Evolutionary conservation across 2,113 vertebrate genomes (phyloP).

Genomic region (Pelobates fuscus): DNA sequence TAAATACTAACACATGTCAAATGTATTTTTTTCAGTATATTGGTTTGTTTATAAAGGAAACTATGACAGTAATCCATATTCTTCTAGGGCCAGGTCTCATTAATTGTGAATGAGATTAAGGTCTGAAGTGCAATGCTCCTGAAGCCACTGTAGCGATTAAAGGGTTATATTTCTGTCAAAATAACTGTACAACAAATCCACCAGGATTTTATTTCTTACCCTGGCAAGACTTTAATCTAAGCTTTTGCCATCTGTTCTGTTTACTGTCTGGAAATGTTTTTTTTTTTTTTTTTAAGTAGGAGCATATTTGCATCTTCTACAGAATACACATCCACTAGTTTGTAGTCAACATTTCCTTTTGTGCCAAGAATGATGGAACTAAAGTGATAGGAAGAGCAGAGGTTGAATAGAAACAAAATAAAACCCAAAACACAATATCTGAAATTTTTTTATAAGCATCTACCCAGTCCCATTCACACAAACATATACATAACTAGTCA

Average conservation of each 20-base stretch:
- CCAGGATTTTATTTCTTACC: constrained; percentile 41
- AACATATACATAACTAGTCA: too few relatives aligned
- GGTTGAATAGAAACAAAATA: too few relatives aligned
- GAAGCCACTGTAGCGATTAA: constrained; percentile 37
- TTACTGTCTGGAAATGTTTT: constrained; percentile 30
- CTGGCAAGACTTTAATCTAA: constrained; percentile 38
- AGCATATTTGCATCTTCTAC: constrained; percentile 35
- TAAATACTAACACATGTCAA: too few relatives aligned
- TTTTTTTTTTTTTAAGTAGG: constrained; percentile 25
- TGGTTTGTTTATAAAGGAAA: too few relatives aligned
- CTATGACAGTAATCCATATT: neutral
- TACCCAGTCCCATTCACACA: too few relatives aligned
- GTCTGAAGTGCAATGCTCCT: constrained; percentile 34
- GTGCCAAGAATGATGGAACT: too few relatives aligned
- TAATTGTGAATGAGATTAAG: constrained; percentile 37
- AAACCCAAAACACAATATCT: too few relatives aligned
- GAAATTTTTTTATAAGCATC: too few relatives aligned
- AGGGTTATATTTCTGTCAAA: constrained; percentile 32
- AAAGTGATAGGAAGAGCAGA: too few relatives aligned
- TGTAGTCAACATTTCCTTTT: neutral
- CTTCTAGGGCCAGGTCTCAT: constrained; percentile 6
- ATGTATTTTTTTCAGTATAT: too few relatives aligned
- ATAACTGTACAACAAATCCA: constrained; percentile 31
- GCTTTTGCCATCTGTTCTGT: constrained; percentile 44
- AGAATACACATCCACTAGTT: constrained; percentile 28